Evolutionary conservation across 2,888 invertebrate species (phyloP).

Genomic region (Tipula unca): DNA sequence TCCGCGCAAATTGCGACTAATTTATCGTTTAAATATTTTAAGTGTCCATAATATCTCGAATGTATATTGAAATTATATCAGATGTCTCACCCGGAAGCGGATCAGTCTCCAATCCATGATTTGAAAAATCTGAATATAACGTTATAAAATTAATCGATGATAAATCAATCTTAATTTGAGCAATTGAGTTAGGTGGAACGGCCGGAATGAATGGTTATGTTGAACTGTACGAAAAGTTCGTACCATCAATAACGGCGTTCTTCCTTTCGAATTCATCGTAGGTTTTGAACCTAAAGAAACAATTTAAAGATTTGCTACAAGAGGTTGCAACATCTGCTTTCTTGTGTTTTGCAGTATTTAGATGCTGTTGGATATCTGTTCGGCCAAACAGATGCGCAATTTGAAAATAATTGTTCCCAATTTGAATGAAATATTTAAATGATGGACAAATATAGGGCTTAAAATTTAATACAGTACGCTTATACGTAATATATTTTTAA

Average conservation of each 20-base stretch:
- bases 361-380: conserved; percentile 17
- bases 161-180: conserved; percentile 24
- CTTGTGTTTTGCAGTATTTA: conserved; percentile 14
- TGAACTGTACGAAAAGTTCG: conserved; percentile 22
- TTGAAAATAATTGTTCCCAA: no score
- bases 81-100: conserved; percentile 25
- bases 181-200: conserved; percentile 24
- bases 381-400: no score
- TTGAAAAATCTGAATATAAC: conserved; percentile 25
- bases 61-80: conserved; percentile 23
- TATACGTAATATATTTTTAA: no score
- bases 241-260: conserved; percentile 19
- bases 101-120: conserved; percentile 24
- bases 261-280: neutral
- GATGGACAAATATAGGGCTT: no score
- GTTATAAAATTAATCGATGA: conserved; percentile 22
- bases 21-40: no score
- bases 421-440: no score
- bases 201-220: conserved; percentile 15
- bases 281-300: conserved; percentile 17
- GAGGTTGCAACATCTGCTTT: neutral
- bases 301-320: conserved; percentile 19
- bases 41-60: conserved; percentile 1
- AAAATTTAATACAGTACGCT: no score
- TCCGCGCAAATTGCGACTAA: neutral